Percentiles rank a stretch among this genome's conserved stretches.
Conservation (phyloP, 2,113 vertebrate species). For the Heptranchias perlo region DNA sequence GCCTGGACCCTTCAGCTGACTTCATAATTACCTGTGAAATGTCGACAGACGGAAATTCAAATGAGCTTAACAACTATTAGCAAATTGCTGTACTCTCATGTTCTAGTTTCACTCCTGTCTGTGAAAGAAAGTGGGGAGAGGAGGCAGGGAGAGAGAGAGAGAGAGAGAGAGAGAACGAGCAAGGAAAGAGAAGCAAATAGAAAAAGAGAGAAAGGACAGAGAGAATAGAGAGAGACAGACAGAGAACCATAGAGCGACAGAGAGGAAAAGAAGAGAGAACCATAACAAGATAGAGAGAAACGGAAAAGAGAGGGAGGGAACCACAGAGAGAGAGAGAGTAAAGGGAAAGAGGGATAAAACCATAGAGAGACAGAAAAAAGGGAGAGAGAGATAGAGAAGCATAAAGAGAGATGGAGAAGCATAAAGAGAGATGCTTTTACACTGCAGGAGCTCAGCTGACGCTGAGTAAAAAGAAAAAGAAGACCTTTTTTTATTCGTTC, state of each 20-base stretch:
- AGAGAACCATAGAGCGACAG: neutral
- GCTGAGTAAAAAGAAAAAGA: neutral
- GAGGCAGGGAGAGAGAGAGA: neutral
- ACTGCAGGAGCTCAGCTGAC: neutral
- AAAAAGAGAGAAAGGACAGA: neutral
- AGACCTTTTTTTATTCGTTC: too few species aligned
- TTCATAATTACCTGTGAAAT: slow-evolving; percentile 9
- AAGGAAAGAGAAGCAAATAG: neutral
- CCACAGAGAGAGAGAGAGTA: neutral
- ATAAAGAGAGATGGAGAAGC: neutral
- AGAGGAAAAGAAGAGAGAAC: neutral
- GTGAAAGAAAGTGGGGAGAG: neutral
- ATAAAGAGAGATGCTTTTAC: neutral
- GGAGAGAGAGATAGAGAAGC: neutral
- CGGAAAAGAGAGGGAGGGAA: neutral
- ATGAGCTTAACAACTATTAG: neutral
- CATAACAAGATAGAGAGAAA: neutral
- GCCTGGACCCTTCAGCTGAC: neutral
- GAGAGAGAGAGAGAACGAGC: neutral
- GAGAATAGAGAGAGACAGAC: neutral
- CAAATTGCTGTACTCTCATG: neutral
- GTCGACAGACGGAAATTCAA: neutral
- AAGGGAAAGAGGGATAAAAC: too few species aligned
- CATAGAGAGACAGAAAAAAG: neutral
- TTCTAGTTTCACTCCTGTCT: neutral